Evolutionary conservation across 2,113 vertebrate genomes (phyloP), one percentile per base, ranked within the genome.

Genomic region (Crocuta crocuta): DNA sequence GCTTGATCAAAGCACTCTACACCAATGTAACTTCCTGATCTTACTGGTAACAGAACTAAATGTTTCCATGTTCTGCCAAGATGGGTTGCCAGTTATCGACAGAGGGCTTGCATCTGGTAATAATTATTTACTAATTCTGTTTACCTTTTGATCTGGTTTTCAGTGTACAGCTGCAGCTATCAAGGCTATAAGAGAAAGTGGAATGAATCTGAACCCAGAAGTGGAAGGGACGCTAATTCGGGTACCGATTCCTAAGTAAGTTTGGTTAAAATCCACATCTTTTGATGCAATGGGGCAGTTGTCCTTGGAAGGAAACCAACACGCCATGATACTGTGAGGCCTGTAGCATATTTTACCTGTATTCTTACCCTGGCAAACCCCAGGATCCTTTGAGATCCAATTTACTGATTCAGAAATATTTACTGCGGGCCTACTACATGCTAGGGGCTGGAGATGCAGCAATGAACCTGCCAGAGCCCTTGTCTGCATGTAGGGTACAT

Each of bases 181-280:
- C 88, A 99, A 98, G 96, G 99, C 99, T 96, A 99, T 99, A 98
- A 99, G 99, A 99, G 99, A 99, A 98, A 99, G 99, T 97, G 99
- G 99, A 98, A 99, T 99, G 99, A 99, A 99, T 99, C 99, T 99
- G 98, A 99, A 99, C 99, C 99, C 99, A 66, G 99, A 99, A 99
- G 99, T 99, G 97, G 99, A 99, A 33, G 99, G 99, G 97, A 99
- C 98, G 0, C 97, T 99, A 98, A 99, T 99, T 98, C 99, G 99
- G 97, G 99, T 99, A 96, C 99, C 99, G 9, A 96, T 99, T 98
- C 99, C 99, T 80, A 99, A 99, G 99, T 99, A 99, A 99, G 99
- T 99, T 39, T 94, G 92, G 74, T 95, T 80, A 0, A 0, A 93
- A 87, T 83, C 82, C 63, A 16, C 43, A 1, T 61, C 58, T 0